Conservation (phyloP, 30 jellyfish, hydroid and myxozoan species). For the Rhopilema esculentum region DNA sequence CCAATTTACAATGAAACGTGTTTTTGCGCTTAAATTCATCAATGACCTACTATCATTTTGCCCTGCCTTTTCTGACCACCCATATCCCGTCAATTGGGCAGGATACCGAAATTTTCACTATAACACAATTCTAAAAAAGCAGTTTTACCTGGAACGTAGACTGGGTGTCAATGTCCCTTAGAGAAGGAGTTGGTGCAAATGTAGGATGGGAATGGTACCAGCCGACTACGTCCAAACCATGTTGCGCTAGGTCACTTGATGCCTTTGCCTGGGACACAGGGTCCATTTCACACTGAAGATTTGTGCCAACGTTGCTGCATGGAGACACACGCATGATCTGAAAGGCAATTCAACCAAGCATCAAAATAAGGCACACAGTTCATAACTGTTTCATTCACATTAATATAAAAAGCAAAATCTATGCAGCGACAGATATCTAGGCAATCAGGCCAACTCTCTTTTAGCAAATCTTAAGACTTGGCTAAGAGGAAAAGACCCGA, state of each 20-base stretch:
- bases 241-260: slow-evolving; percentile 71
- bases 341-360: neutral
- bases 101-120: no score
- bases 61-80: no score
- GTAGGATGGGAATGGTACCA: slow-evolving; percentile 93
- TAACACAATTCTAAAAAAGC: neutral
- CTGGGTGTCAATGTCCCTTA: slow-evolving; percentile 82
- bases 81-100: no score
- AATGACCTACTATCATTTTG: no score
- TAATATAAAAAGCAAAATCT: no score
- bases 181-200: slow-evolving; percentile 86
- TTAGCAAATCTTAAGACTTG: no score
- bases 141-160: slow-evolving; percentile 70
- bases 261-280: slow-evolving; percentile 87
- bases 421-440: no score
- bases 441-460: no score
- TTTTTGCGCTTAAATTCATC: no score
- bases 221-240: slow-evolving; percentile 80
- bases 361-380: neutral
- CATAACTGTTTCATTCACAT: neutral
- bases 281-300: slow-evolving; percentile 87
- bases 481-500: no score
- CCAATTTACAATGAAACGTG: no score
- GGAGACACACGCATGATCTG: slow-evolving; percentile 80
- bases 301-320: slow-evolving; percentile 85